Evolutionary conservation across 1,140 invertebrate species (phyloP), one percentile per base, ranked within the genome.

Genomic region (Teleogryllus occipitalis): DNA sequence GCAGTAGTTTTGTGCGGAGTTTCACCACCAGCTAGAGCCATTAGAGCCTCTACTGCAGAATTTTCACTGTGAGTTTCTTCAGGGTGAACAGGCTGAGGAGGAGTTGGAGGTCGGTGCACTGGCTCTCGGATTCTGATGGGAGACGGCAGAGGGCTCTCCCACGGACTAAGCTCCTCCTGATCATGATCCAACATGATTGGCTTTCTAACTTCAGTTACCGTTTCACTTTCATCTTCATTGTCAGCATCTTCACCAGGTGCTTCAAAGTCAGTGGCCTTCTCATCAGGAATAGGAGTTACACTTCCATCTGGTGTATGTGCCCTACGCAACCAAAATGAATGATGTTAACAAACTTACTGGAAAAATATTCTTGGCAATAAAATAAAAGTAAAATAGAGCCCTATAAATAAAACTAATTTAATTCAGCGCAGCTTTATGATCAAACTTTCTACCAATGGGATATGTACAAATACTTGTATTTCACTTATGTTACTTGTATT

Each of bases 21-120:
- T 22, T 86, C 86, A 15, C 88, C 87, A 22, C 86, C 86, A 15
- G 88, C 87, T 7, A 89, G 81, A 7, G 87, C 86, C 82, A 89
- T 88, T 3, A 89, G 82, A 22, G 87, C 88, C 82, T 89, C 88
- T 0, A 87, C 86, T 18, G 88, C 88, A 6, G 87, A 88, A 74
- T 82, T 87, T 75, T 88, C 86, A 85, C 86, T 84, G 83, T 78
- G 83, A 82, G 74, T 82, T 82, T 72, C 81, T 65, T 65, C 54
- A 65, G 54, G 54, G 7, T 10, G 54, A 18, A 18, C 18, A 14
- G 10, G 54, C 10, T 10, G 54, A 65, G 54, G 10, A 14, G 54
- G 54, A 14, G 54, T 14, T 65, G 54, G 54, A 10, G 54, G 10
- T 65, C 54, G 54, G 54, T 3, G 54, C 10, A 65, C 54, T 14